Evolutionary conservation across 1,140 invertebrate genomes (phyloP).

Genomic region (Protaetia brevitarsis): DNA sequence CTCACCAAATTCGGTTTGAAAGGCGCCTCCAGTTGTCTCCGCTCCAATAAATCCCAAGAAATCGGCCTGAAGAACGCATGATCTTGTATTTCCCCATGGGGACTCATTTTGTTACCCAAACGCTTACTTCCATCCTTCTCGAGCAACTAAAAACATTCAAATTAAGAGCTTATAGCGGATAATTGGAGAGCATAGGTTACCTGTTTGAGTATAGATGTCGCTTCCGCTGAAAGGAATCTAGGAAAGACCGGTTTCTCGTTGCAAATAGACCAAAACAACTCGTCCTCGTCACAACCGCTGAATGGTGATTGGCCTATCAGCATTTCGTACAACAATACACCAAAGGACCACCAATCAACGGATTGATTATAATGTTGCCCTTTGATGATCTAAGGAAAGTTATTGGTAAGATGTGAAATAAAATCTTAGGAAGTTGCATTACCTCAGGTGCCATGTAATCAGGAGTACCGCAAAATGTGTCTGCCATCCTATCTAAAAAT

Average conservation of each 20-base stretch:
- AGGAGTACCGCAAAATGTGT: constrained; percentile 99
- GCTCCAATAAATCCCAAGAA: constrained; percentile 87
- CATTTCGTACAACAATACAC: constrained; percentile 97
- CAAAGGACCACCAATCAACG: constrained; percentile 99
- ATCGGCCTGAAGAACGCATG: constrained; percentile 90
- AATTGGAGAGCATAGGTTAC: constrained; percentile 48
- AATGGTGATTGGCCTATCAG: constrained; percentile 97
- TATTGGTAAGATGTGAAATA: not conserved
- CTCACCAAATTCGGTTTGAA: constrained; percentile 93
- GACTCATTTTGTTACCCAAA: constrained; percentile 78
- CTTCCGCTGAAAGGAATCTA: constrained; percentile 82
- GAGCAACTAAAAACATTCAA: constrained; percentile 82
- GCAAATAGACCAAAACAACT: constrained; percentile 98
- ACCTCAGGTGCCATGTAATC: constrained; percentile 99
- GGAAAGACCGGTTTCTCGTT: constrained; percentile 97
- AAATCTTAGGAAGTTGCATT: constrained; percentile 33
- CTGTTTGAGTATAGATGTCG: constrained; percentile 71
- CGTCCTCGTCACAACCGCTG: constrained; percentile 97
- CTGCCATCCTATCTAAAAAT: constrained; percentile 90
- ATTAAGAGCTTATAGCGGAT: too few species aligned
- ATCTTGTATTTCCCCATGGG: constrained; percentile 81
- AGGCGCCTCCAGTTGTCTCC: constrained; percentile 83
- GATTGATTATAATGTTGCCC: constrained; percentile 95
- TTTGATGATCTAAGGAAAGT: constrained; percentile 79
- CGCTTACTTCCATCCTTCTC: constrained; percentile 91